Conservation (phyloP, 1,140 invertebrate species). For the Theocolax elegans region DNA sequence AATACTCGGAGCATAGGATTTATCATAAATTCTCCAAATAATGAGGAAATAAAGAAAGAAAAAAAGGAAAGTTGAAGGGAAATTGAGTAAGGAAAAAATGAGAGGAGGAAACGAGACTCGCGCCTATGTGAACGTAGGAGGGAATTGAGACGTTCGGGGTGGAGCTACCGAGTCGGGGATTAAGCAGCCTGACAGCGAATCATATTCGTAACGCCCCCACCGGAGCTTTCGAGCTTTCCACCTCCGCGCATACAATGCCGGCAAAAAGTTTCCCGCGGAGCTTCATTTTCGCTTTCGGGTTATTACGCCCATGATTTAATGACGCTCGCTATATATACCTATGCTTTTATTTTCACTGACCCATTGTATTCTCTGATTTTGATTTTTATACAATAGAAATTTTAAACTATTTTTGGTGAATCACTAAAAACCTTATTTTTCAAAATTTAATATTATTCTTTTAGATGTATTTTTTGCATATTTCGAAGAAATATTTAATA, state of each 20-base stretch:
- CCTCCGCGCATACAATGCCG: conserved; percentile 8
- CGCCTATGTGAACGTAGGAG: not conserved
- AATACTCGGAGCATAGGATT: too few relatives aligned
- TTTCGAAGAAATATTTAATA: too few relatives aligned
- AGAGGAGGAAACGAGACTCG: not conserved
- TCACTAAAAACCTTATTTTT: too few relatives aligned
- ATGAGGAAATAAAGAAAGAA: not conserved
- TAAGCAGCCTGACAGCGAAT: conserved; percentile 16
- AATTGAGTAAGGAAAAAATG: conserved; percentile 33
- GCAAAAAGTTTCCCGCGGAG: conserved; percentile 16
- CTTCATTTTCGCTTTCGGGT: conserved; percentile 19
- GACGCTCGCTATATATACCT: too few relatives aligned
- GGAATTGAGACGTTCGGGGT: conserved; percentile 39
- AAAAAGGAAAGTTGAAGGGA: not conserved
- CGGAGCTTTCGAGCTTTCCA: conserved; percentile 20
- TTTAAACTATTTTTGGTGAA: too few relatives aligned
- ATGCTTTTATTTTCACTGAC: too few relatives aligned
- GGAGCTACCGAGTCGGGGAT: conserved; percentile 18
- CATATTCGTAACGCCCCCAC: conserved; percentile 13
- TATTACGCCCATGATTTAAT: conserved; percentile 2
- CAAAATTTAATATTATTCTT: too few relatives aligned
- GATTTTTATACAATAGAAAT: too few relatives aligned
- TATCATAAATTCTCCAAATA: too few relatives aligned
- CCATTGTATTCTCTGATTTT: too few relatives aligned
- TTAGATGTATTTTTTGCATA: too few relatives aligned